These are phyloP conservation scores for Oikopleura dioica DNA, from an alignment of 23 tunicate species.

Conservation along the genomic window DNA sequence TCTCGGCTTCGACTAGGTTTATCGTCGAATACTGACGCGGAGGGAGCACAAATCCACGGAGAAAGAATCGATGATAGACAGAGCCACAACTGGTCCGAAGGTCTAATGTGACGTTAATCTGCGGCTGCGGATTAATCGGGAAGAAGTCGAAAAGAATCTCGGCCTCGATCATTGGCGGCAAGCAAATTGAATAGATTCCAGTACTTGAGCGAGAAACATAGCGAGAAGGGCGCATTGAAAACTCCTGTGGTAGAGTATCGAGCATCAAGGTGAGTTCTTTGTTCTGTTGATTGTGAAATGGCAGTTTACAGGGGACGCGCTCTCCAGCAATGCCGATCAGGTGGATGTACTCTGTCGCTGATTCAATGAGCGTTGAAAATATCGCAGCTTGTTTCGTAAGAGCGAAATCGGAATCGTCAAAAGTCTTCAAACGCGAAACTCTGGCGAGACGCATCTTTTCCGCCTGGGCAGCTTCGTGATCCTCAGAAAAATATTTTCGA, in stretches of 20 bases:
- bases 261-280: too few relatives aligned
- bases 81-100: not conserved
- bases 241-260: too few relatives aligned
- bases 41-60: not conserved
- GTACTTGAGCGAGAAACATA: too few relatives aligned
- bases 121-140: not conserved
- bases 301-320: too few relatives aligned
- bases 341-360: not conserved
- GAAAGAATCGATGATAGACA: not conserved
- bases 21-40: not conserved
- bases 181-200: too few relatives aligned
- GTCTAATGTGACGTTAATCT: not conserved
- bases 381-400: not conserved
- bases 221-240: too few relatives aligned
- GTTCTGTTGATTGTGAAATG: too few relatives aligned
- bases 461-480: too few relatives aligned
- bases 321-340: conserved; percentile 7
- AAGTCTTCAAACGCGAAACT: not conserved
- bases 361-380: not conserved
- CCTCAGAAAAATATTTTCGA: too few relatives aligned
- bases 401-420: not conserved
- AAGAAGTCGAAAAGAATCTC: not conserved
- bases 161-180: not conserved
- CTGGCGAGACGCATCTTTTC: too few relatives aligned
- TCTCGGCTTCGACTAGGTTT: not conserved